phyloP scores from a whole-genome alignment of 2,113 vertebrate species.

The Oostethus manadensis region DNA sequence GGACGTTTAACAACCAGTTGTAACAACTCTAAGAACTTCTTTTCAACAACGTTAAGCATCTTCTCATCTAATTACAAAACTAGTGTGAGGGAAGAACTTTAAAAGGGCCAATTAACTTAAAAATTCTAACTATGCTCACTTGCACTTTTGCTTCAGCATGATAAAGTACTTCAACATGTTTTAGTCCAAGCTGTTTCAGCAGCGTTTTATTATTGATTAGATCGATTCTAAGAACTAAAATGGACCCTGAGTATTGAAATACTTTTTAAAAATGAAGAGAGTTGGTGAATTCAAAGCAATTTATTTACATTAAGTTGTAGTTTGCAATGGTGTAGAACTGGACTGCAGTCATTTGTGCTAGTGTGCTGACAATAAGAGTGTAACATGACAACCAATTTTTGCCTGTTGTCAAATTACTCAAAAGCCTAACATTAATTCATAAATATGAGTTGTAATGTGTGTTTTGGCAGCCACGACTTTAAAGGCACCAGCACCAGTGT shows the following conservation, averaged over 20 bases:
- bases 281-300: neutral
- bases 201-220: neutral
- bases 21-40: conserved; percentile 3
- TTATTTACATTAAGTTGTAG: neutral
- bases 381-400: neutral
- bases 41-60: conserved; percentile 9
- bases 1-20: conserved; percentile 14
- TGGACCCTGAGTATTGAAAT: neutral
- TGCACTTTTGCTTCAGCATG: too few species aligned
- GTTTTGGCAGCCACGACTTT: neutral
- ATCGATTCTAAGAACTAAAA: neutral
- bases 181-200: neutral
- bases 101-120: neutral
- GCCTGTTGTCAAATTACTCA: neutral
- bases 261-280: neutral
- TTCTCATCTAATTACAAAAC: neutral
- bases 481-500: neutral
- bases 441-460: neutral
- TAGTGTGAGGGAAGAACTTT: neutral
- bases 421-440: neutral
- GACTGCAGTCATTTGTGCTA: neutral
- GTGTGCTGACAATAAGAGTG: neutral
- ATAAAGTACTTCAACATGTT: neutral
- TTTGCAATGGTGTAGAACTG: neutral
- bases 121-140: neutral